Evolutionary conservation across 2,797 vertebrate species (phyloP).

Genomic region (Trichosurus vulpecula): DNA sequence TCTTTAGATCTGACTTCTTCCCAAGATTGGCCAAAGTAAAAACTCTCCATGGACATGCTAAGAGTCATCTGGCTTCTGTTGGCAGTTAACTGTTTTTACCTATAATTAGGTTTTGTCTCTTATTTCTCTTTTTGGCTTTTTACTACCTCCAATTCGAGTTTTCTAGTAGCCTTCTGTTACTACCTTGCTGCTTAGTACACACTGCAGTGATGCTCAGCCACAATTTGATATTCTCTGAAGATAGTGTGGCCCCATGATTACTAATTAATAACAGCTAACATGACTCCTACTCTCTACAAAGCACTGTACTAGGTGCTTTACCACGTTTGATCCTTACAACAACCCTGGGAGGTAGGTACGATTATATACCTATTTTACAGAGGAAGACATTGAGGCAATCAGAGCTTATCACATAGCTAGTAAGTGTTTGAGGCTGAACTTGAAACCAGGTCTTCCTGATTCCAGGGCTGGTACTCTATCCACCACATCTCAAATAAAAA

Average conservation of each 20-base stretch:
- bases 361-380: neutral
- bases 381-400: neutral
- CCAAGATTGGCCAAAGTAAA: neutral
- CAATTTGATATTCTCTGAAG: neutral
- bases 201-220: neutral
- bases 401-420: neutral
- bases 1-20: neutral
- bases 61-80: neutral
- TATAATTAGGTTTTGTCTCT: neutral
- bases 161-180: neutral
- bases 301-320: neutral
- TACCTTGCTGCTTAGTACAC: neutral
- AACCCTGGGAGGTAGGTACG: neutral
- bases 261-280: neutral
- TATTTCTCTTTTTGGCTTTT: neutral
- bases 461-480: neutral
- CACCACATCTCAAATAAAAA: neutral
- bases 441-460: neutral
- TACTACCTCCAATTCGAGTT: neutral
- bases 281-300: neutral
- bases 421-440: neutral
- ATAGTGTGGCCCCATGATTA: neutral
- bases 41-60: neutral
- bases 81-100: neutral
- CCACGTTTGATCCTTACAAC: neutral